Conservation (phyloP, 1,140 invertebrate species). For the Drosophila quadrilineata region DNA sequence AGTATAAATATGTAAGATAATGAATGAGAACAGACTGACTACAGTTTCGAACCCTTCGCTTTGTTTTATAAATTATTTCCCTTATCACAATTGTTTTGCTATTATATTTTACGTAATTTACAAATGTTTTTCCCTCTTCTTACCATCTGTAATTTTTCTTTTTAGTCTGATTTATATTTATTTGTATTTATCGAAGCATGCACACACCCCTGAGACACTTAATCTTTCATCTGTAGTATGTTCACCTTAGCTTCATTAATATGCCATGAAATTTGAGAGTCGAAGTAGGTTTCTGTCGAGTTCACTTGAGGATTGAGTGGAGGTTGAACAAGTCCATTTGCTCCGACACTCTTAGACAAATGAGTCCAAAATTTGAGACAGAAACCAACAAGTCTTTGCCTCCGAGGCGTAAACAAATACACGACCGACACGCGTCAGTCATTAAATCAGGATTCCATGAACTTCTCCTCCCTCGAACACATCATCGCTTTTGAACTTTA, state of each 20-base stretch:
- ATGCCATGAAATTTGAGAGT: conserved; percentile 50
- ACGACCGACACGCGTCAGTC: conserved; percentile 59
- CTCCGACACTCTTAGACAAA: conserved; percentile 1
- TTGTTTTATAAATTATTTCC: neutral
- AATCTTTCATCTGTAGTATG: neutral
- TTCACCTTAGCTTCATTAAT: conserved; percentile 44
- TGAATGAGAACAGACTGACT: no score
- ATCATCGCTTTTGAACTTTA: conserved; percentile 59
- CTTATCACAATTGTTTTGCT: conserved; percentile 22
- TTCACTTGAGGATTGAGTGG: conserved; percentile 27
- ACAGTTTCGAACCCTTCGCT: neutral
- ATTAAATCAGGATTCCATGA: conserved; percentile 51
- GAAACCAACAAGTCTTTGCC: conserved; percentile 21
- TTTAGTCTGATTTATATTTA: conserved; percentile 47
- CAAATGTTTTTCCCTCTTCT: no score
- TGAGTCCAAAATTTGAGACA: conserved; percentile 41
- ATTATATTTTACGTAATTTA: conserved; percentile 40
- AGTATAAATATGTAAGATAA: no score
- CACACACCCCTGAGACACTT: conserved; percentile 7
- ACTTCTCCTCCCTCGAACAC: conserved; percentile 26
- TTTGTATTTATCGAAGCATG: conserved; percentile 62
- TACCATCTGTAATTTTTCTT: conserved; percentile 19
- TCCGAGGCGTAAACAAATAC: conserved; percentile 53
- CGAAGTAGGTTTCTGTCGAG: conserved; percentile 4
- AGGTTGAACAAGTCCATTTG: conserved; percentile 24